Base-by-base conservation (phyloP, 1,140 invertebrate genomes). In the Leucophenga varia region DNA sequence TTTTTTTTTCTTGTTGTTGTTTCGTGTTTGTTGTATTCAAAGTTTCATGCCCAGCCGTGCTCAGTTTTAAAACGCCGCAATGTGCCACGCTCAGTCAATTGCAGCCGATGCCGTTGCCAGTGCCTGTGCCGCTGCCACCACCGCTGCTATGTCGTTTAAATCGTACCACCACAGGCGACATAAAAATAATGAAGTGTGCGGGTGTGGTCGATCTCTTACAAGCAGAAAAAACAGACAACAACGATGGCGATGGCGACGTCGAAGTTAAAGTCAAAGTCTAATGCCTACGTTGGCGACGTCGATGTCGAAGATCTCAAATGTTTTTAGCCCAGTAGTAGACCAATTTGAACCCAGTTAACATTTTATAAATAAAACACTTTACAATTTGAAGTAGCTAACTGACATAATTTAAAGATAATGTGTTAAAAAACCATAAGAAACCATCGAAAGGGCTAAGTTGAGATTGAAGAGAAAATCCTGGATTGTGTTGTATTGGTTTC, bases 101-200 rank as follows among this genome's bases (percentile, higher is more conserved):
- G 28, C 40, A 17, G n/a, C n/a, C n/a, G n/a, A n/a, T n/a, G n/a
- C n/a, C n/a, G n/a, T n/a, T n/a, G n/a, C n/a, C n/a, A n/a, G n/a
- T n/a, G n/a, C n/a, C n/a, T n/a, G n/a, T n/a, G n/a, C n/a, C n/a
- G n/a, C n/a, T n/a, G n/a, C n/a, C n/a, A n/a, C n/a, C n/a, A n/a
- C n/a, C n/a, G 28, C 22, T 14, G 14, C 53, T 52, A 67, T 69
- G 64, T 69, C 64, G 64, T 69, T 69, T 69, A 69, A 69, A 69
- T 69, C 65, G 64, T 69, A 69, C 64, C 64, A 69, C 61, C 64
- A 69, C 61, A 70, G 70, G 70, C 69, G 70, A 73, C 70, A 73
- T 72, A 70, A 72, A 73, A 72, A 70, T 73, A 73, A 73, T 73
- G 70, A 73, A 73, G 70, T 73, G 70, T 65, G 70, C 70, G 70